Percentiles rank a stretch among this genome's conserved stretches.
Evolutionary conservation across 2,888 invertebrate species (phyloP).

Genomic region (Artemia sinica): DNA sequence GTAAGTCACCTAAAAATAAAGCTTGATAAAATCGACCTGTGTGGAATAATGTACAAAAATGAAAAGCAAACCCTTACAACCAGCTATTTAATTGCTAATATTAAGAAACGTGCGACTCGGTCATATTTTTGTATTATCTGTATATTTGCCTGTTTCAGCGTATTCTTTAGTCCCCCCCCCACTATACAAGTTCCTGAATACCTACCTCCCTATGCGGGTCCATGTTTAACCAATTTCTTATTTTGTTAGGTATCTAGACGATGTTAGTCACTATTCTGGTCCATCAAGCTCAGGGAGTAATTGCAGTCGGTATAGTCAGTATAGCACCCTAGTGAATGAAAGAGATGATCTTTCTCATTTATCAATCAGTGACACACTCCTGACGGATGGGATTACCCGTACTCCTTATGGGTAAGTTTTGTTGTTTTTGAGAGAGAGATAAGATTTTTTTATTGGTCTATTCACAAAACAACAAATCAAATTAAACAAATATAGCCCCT

Average conservation of each 20-base stretch:
- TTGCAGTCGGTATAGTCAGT: neutral
- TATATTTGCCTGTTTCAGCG: too few species aligned
- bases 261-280: conserved; percentile 1
- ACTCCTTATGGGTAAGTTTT: neutral
- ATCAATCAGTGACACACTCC: neutral
- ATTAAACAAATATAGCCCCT: too few species aligned
- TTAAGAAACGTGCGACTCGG: neutral
- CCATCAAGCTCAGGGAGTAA: conserved; percentile 7
- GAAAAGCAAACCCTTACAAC: too few species aligned
- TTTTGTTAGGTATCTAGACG: neutral
- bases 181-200: too few species aligned
- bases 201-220: too few species aligned
- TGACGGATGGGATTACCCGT: neutral
- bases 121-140: too few species aligned
- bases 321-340: neutral
- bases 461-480: too few species aligned
- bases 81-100: neutral
- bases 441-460: too few species aligned
- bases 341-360: neutral
- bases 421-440: neutral
- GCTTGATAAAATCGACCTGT: too few species aligned
- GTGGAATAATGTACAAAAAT: too few species aligned
- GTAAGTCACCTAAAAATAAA: too few species aligned
- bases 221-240: neutral
- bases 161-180: too few species aligned